Evolutionary conservation across 2,113 vertebrate species (phyloP), one percentile per base, ranked within the genome.

Genomic region (Haplochromis vanheusdeni): DNA sequence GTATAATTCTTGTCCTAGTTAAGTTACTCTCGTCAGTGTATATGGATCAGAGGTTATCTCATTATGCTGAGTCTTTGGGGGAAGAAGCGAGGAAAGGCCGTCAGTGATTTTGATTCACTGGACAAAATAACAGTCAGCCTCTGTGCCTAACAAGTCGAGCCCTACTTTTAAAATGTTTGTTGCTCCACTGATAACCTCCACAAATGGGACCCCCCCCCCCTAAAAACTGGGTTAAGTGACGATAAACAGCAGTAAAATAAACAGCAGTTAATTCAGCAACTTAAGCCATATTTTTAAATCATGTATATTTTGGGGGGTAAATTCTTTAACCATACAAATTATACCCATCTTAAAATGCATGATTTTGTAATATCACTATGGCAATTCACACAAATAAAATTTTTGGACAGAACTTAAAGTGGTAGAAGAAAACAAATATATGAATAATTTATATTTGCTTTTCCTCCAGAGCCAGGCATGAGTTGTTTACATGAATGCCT

Each of bases 1-100:
- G 85, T 52, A 82, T 87, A 91, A 92, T 87, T 90, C 86, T 82
- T 88, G 84, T 82, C 86, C 91, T 62, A 89, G 75, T 93, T 92
- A 85, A 90, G 83, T 86, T 88, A 17, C 56, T 92, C 23, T 86
- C 75, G 85, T 85, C 60, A 81, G 84, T 82, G 45, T 86, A 45
- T 83, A 58, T 33, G 81, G 87, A 92, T 93, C 88, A 89, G 85
- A 89, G 89, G 86, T 93, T 91, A 91, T 92, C 89, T 88, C 82
- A 89, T 91, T 87, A 85, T 84, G 55, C 79, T 26, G 35, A 68
- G 28, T 85, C 84, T 86, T 81, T 60, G 83, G 83, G 79, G 80
- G 82, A 83, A 55, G 28, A 11, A 49, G 65, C 31, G 40, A 87
- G 54, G 56, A 55, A 70, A 88, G 85, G 49, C 77, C 9, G 26